phyloP scores from a whole-genome alignment of 2,113 vertebrate species.

The Oncorhynchus kisutch region DNA sequence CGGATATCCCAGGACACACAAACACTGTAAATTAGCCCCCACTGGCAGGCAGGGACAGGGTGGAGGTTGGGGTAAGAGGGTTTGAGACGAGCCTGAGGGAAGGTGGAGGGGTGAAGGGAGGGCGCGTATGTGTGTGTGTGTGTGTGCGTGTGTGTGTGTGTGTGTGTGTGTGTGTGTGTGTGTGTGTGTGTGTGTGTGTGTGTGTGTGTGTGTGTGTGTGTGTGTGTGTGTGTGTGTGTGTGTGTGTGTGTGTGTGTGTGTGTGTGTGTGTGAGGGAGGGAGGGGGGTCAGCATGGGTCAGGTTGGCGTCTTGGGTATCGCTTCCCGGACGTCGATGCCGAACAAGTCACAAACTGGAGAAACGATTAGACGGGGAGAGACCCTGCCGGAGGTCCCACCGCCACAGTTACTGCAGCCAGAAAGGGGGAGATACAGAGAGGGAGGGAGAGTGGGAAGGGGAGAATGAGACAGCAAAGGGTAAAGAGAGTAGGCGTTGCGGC shows the following conservation, averaged over 20 bases:
- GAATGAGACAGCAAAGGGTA: constrained; percentile 51
- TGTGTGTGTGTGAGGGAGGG: constrained; percentile 24
- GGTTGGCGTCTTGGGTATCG: constrained; percentile 69
- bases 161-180: constrained; percentile 28
- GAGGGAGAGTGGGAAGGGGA: constrained; percentile 18
- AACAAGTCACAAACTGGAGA: constrained; percentile 63
- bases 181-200: constrained; percentile 12
- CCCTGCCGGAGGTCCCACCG: background rate
- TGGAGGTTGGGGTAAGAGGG: background rate
- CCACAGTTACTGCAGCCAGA: background rate
- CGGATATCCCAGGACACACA: constrained; percentile 64
- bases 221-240: constrained; percentile 20
- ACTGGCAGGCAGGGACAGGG: background rate
- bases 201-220: constrained; percentile 17
- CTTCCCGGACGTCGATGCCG: constrained; percentile 61
- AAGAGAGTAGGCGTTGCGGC: constrained; percentile 22
- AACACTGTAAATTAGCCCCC: constrained; percentile 66
- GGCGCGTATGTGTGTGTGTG: constrained; percentile 21
- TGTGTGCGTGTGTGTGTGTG: constrained; percentile 4
- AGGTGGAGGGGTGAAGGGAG: constrained; percentile 26
- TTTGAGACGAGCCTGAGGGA: constrained; percentile 35
- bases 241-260: constrained; percentile 6
- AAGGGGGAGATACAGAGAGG: constrained; percentile 45
- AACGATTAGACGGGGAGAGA: constrained; percentile 52
- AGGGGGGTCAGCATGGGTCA: constrained; percentile 59